phyloP scores from a whole-genome alignment of 2,113 vertebrate species.

The Isichthys henryi region DNA sequence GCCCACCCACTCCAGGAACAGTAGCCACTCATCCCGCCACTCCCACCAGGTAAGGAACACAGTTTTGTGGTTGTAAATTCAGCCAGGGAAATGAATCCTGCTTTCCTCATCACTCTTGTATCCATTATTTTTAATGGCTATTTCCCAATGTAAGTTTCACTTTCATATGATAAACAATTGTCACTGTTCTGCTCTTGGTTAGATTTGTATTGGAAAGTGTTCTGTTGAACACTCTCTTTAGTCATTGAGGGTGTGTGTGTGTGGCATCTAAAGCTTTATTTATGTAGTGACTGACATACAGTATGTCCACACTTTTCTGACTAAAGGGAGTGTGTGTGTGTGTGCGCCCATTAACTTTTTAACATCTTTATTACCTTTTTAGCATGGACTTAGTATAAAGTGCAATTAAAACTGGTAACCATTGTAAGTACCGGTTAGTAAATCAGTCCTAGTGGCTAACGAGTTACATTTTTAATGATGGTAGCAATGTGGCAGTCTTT shows the following conservation, averaged over 20 bases:
- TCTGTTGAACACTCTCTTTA: background rate
- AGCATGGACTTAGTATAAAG: background rate
- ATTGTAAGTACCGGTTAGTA: background rate
- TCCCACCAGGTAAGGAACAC: slow-evolving; percentile 56
- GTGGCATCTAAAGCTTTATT: background rate
- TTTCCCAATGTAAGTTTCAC: background rate
- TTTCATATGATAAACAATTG: background rate
- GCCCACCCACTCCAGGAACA: slow-evolving; percentile 61
- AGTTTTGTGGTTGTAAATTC: background rate
- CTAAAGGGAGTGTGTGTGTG: background rate
- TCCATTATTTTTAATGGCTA: background rate
- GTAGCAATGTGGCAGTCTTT: background rate
- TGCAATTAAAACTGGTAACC: background rate
- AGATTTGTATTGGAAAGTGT: background rate
- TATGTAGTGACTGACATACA: background rate
- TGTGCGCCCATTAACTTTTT: background rate
- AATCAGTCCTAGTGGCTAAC: background rate
- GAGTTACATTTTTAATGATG: background rate
- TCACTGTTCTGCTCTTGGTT: background rate
- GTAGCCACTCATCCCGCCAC: slow-evolving; percentile 71
- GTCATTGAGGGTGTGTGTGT: background rate
- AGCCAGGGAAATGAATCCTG: background rate
- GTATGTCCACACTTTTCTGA: background rate
- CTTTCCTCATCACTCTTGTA: background rate
- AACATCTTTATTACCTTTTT: background rate